Evolutionary conservation across 2,888 invertebrate species (phyloP).

Genomic region (Sisyra terminalis): DNA sequence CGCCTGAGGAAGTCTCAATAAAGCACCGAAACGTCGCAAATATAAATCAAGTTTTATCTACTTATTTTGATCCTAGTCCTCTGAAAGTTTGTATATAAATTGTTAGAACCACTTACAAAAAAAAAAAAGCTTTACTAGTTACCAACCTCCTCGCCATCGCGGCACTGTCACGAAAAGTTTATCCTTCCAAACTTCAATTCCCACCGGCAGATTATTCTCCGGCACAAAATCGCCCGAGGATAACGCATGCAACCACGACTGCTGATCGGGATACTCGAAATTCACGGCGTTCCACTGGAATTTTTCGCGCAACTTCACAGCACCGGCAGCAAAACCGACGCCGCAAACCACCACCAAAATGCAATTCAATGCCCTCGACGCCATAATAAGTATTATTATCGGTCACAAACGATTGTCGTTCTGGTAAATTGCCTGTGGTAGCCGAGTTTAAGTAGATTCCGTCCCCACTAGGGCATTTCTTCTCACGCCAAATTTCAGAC

Average conservation of each 20-base stretch:
- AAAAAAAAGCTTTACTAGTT: slow-evolving; percentile 1
- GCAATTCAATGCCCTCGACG: background rate
- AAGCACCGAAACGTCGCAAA: too few species aligned
- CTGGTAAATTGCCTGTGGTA: too few species aligned
- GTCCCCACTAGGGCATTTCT: too few species aligned
- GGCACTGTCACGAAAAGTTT: slow-evolving; percentile 73
- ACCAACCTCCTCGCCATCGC: slow-evolving; percentile 59
- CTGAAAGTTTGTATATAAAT: too few species aligned
- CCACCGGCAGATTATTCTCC: slow-evolving; percentile 66
- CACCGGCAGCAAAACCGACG: background rate
- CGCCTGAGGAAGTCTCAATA: too few species aligned
- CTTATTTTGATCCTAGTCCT: too few species aligned
- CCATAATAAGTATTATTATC: too few species aligned
- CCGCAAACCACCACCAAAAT: background rate
- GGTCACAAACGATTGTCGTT: too few species aligned
- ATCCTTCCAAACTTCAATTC: slow-evolving; percentile 63
- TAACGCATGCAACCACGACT: slow-evolving; percentile 43
- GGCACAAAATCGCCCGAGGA: slow-evolving; percentile 48
- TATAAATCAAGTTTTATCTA: too few species aligned
- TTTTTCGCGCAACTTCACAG: slow-evolving; percentile 42
- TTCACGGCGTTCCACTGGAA: slow-evolving; percentile 64
- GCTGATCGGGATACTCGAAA: slow-evolving; percentile 51
- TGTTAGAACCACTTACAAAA: background rate
- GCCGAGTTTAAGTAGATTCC: too few species aligned
- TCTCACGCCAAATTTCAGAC: too few species aligned